Base-by-base conservation (phyloP, 2,888 invertebrate species). In the Heliothis peltigera region DNA sequence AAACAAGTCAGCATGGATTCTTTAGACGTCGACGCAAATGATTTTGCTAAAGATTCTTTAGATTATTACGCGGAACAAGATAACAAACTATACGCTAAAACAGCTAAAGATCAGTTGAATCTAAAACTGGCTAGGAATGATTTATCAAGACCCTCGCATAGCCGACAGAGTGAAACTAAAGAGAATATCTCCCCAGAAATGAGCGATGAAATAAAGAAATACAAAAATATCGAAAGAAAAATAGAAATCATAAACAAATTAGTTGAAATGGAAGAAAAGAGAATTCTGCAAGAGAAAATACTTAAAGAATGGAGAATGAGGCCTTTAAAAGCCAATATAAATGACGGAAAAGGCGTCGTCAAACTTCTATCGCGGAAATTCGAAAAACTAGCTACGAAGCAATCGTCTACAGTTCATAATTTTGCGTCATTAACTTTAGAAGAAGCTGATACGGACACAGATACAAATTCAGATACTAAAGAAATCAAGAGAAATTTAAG, bases 351-450 rank as follows among this genome's bases (percentile, higher is more conserved):
- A 85, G 96, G 96, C 0, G 96, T 96, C 19, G 97, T 97, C 0
- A 96, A 96, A 87, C 95, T 96, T 5, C 85, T 97, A 19, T 97
- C 97, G 0, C 96, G 96, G 87, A 97, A 97, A 90, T 97, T 97
- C 82, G 97, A 97, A 81, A 96, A 96, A 77, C 84, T 97, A 79
- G 96, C 96, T 0, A 88, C 95, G 75, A 95, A 94, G 92, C 95
- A 95, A 81, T 73, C 72, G 1, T 86, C 95, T 86, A 87, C 95
- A 76, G 90, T 95, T 75, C 90, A 92, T 72, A 87, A 95, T 83
- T 92, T 94, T 85, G 88, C 93, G 69, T 90, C 95, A 51, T 75
- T 94, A 54, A 89, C 95, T 79, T 74, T 96, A 82, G 91, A 95
- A 89, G 93, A 96, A 88, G 92, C 94, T 43, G 94, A 95, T 79